Conservation (phyloP, 2,888 invertebrate species). For the Lasius fuliginosus region DNA sequence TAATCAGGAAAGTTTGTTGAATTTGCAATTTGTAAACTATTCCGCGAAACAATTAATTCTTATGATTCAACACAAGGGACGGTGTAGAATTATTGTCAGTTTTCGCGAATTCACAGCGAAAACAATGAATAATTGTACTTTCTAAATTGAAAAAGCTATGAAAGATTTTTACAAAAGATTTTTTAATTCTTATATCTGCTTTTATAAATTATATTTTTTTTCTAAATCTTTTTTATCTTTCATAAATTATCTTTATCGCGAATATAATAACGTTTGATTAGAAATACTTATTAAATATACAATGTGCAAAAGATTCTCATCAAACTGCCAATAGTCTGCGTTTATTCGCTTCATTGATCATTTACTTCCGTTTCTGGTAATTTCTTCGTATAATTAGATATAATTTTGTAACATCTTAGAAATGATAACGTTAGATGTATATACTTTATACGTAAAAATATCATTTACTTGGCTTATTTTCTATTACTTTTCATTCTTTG, state of each 20-base stretch:
- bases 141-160: neutral
- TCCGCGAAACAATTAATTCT: neutral
- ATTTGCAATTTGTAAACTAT: conserved; percentile 4
- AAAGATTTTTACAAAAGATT: neutral
- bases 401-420: neutral
- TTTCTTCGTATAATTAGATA: neutral
- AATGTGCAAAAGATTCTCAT: neutral
- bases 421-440: neutral
- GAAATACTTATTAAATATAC: neutral
- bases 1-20: neutral
- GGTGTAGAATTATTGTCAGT: neutral
- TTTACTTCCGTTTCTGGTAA: neutral
- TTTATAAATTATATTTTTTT: neutral
- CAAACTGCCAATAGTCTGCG: neutral
- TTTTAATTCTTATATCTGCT: neutral
- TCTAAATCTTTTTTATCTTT: no score
- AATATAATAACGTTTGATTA: neutral
- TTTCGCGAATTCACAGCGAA: neutral
- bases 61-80: neutral
- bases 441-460: neutral
- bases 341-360: neutral
- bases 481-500: neutral
- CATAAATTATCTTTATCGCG: neutral
- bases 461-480: neutral
- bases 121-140: neutral